Base-by-base conservation (phyloP, 2,888 invertebrate genomes). In the Nemotelus nigrinus region DNA sequence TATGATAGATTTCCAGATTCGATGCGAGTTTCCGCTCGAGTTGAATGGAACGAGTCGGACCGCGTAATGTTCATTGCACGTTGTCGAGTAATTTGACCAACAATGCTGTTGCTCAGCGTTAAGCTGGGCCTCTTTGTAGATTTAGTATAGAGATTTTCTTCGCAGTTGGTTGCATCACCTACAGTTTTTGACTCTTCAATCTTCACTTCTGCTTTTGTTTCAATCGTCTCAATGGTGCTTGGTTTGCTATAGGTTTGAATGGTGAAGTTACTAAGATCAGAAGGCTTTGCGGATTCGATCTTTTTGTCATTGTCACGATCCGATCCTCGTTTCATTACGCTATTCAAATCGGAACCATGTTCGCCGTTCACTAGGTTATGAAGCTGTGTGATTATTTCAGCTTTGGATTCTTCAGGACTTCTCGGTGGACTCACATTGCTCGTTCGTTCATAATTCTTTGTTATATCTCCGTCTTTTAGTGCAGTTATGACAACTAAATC, bases 41-140 rank as follows among this genome's bases (percentile, higher is more conserved):
- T 84, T 3, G 83, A 83, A 76, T 87, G 87, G 63, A 87, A 87
- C 39, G 87, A 87, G 80, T 85, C 86, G 0, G 86, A 84, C 1
- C 86, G 83, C 10, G 82, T 81, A 8, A 85, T 79, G 43, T 81
- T 82, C 3, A 81, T 79, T 3, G 81, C 60, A 39, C 47, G 45
- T 45, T 57, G 48, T 5, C 77, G 77, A 1, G 47, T 67, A 3
- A 77, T 6, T 57, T 78, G 76, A 53, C 75, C 57, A 44, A 63
- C 63, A 48, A 75, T 80, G 71, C 58, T 80, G 3, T 77, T 80
- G 58, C 68, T 81, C 45, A 65, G 55, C 76, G 78, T 78, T 78
- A 80, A 78, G 78, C 82, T 83, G 50, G 80, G 81, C 41, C 82
- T 82, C 74, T 77, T 68, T 45, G 77, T 3, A 39, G 77, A 57